These are phyloP conservation scores for Cosmia pyralina DNA, from an alignment of 2,888 invertebrate genomes.

Conservation along the genomic window DNA sequence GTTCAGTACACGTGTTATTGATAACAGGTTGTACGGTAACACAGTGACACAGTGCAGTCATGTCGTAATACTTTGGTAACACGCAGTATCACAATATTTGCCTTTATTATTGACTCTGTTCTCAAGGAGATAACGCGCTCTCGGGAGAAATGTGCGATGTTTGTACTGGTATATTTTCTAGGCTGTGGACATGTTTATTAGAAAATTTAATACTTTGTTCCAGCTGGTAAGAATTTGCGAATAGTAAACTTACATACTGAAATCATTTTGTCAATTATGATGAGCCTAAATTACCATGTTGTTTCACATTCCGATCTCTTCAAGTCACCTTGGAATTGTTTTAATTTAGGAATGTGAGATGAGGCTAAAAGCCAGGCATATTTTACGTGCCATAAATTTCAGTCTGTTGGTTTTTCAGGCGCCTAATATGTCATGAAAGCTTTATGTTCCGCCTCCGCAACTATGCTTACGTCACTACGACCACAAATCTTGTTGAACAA, in stretches of 20 bases:
- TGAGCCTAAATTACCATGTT: slow-evolving; percentile 27
- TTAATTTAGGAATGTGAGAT: slow-evolving; percentile 31
- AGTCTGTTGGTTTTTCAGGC: slow-evolving; percentile 30
- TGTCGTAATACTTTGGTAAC: slow-evolving; percentile 78
- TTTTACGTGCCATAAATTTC: slow-evolving; percentile 38
- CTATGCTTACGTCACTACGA: slow-evolving; percentile 19
- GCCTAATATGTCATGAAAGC: slow-evolving; percentile 27
- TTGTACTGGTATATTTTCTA: slow-evolving; percentile 28
- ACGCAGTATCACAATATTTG: slow-evolving; percentile 70
- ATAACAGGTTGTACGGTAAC: slow-evolving; percentile 76
- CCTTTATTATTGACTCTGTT: slow-evolving; percentile 68
- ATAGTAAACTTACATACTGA: slow-evolving; percentile 15
- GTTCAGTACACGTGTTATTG: slow-evolving; percentile 61
- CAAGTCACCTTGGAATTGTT: slow-evolving; percentile 21
- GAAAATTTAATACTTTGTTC: slow-evolving; percentile 9
- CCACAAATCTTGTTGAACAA: neutral
- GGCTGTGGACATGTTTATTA: slow-evolving; percentile 31
- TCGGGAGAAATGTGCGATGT: slow-evolving; percentile 23
- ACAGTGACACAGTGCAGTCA: slow-evolving; percentile 77
- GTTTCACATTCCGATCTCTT: slow-evolving; percentile 30
- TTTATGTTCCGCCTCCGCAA: slow-evolving; percentile 27
- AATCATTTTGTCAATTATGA: slow-evolving; percentile 33
- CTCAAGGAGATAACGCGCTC: slow-evolving; percentile 60
- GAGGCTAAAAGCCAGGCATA: slow-evolving; percentile 25
- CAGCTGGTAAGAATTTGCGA: slow-evolving; percentile 22